phyloP scores from a whole-genome alignment of 2,797 vertebrate species.

The Spinus pinus region DNA sequence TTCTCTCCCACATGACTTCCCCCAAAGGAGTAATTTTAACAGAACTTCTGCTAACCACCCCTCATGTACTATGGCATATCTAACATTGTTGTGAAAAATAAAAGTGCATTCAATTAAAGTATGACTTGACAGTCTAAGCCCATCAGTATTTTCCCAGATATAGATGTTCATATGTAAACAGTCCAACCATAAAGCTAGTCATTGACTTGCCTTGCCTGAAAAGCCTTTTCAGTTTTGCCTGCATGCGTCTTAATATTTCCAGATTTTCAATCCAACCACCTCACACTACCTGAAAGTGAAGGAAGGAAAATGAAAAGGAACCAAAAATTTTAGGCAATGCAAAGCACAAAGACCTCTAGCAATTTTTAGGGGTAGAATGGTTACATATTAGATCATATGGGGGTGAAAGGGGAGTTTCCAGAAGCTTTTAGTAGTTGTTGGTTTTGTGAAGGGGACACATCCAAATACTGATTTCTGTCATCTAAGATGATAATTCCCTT shows the following conservation, averaged over 20 bases:
- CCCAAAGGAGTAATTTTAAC: background rate
- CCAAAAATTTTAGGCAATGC: background rate
- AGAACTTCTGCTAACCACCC: background rate
- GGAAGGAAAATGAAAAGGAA: background rate
- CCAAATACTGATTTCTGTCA: background rate
- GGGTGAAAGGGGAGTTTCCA: fast-evolving
- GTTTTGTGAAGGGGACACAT: background rate
- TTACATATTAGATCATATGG: background rate
- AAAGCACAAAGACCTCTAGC: background rate
- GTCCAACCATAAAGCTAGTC: constrained; percentile 55
- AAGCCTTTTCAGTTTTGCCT: constrained; percentile 5
- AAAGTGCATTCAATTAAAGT: background rate
- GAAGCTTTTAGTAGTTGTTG: background rate
- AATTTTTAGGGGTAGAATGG: background rate
- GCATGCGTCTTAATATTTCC: background rate
- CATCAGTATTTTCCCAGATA: background rate
- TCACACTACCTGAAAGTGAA: background rate
- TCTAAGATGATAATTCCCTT: background rate
- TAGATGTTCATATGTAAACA: constrained; percentile 7
- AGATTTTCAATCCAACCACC: background rate
- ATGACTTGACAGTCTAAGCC: background rate
- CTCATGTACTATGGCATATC: background rate
- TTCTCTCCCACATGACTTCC: background rate
- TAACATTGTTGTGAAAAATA: background rate
- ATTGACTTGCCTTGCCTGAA: constrained; percentile 51